Evolutionary conservation across 2,113 vertebrate species (phyloP).

Genomic region (Corvus moneduloides): DNA sequence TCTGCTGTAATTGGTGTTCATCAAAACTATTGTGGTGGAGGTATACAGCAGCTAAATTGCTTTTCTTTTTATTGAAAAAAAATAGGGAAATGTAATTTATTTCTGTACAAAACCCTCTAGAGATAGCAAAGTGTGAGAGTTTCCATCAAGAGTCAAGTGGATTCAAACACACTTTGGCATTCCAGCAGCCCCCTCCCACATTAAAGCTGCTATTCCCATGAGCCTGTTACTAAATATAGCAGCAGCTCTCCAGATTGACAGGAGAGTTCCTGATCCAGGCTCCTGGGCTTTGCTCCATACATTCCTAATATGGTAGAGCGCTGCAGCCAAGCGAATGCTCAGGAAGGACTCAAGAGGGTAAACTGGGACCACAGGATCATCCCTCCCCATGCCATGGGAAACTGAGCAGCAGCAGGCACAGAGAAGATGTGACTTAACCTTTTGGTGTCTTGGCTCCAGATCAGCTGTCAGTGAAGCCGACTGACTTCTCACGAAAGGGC

Average conservation of each 20-base stretch:
- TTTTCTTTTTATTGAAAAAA: background rate
- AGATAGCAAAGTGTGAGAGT: background rate
- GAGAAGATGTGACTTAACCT: conserved; percentile 9
- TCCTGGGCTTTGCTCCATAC: conserved; percentile 52
- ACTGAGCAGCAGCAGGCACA: background rate
- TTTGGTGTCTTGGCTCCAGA: background rate
- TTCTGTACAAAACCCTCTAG: background rate
- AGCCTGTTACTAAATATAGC: conserved; percentile 73
- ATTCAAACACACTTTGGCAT: conserved; percentile 19
- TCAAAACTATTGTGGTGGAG: background rate
- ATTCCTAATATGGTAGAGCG: conserved; percentile 74
- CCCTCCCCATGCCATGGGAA: conserved; percentile 10
- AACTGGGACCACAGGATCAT: background rate
- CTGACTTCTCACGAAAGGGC: background rate
- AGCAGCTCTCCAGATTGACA: conserved; percentile 43
- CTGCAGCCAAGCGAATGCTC: background rate
- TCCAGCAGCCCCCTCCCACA: conserved; percentile 59
- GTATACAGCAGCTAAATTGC: background rate
- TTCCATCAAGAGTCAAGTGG: background rate
- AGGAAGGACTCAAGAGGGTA: background rate
- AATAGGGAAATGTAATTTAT: background rate
- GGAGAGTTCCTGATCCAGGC: conserved; percentile 44
- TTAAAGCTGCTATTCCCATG: conserved; percentile 64
- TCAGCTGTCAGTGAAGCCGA: background rate
- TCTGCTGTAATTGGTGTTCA: background rate